Conservation (phyloP, 2,888 invertebrate genomes). For the Julus scandinavius region DNA sequence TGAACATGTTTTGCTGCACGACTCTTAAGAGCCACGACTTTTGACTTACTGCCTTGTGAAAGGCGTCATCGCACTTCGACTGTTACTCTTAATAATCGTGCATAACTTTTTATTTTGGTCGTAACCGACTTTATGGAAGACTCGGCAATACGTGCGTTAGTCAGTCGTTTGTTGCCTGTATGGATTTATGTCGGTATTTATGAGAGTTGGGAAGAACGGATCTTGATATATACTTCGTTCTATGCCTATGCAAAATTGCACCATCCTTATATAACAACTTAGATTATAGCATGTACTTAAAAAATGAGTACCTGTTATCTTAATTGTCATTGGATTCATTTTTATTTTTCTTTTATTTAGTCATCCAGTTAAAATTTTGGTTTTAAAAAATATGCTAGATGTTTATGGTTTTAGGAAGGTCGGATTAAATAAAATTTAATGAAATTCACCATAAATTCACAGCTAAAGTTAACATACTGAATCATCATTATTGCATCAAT, state of each 20-base stretch:
- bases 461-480: too few relatives aligned
- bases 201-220: conserved; percentile 4
- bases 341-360: neutral
- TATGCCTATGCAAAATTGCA: neutral
- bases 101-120: conserved; percentile 34
- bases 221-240: neutral
- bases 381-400: neutral
- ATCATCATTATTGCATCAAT: too few relatives aligned
- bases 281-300: too few relatives aligned
- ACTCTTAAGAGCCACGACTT: neutral
- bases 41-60: neutral
- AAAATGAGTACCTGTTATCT: neutral
- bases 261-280: neutral
- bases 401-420: too few relatives aligned
- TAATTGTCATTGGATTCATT: neutral
- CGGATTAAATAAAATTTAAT: too few relatives aligned
- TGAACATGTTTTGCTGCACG: neutral
- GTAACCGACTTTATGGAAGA: conserved; percentile 18
- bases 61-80: conserved; percentile 11
- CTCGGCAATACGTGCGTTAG: neutral
- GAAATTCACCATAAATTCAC: too few relatives aligned
- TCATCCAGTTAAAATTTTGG: neutral
- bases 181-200: conserved; percentile 14
- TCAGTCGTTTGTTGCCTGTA: neutral
- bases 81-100: conserved; percentile 44